Percentiles rank a stretch among this genome's conserved stretches.
Conservation (phyloP, 2,888 invertebrate species). For the Phaedon cochleariae region DNA sequence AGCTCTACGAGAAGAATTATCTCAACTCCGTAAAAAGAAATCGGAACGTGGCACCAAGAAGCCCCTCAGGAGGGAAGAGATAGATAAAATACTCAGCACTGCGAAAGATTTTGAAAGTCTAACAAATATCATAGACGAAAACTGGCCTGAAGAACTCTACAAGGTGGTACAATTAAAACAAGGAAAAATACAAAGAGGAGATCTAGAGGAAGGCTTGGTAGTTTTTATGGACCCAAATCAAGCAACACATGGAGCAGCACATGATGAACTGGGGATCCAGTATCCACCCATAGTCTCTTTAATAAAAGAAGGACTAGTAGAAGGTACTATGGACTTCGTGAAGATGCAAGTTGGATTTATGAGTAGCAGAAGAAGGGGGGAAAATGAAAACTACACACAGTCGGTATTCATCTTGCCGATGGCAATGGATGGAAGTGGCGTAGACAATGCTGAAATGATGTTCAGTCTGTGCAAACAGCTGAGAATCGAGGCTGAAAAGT, state of each 20-base stretch:
- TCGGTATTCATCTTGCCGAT: slow-evolving; percentile 1
- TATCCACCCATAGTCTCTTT: background rate
- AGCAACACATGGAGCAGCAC: background rate
- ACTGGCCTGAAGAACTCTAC: background rate
- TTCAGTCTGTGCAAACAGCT: slow-evolving; percentile 6
- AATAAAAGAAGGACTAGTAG: background rate
- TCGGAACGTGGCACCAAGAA: background rate
- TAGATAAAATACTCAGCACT: background rate
- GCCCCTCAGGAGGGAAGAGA: background rate
- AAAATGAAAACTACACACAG: background rate
- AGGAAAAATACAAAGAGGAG: background rate
- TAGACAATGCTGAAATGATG: background rate
- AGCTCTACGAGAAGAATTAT: background rate
- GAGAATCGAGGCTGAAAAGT: background rate
- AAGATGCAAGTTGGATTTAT: background rate
- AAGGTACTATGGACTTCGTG: slow-evolving; percentile 3
- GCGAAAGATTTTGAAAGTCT: background rate
- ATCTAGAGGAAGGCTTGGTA: background rate
- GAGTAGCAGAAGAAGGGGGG: background rate
- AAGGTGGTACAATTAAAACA: background rate
- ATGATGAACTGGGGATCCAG: background rate
- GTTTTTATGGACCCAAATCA: background rate
- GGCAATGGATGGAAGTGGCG: background rate
- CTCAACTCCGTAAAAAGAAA: background rate
- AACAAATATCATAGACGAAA: background rate